Conservation (phyloP, 2,888 invertebrate species). For the Anoplius nigerrimus region DNA sequence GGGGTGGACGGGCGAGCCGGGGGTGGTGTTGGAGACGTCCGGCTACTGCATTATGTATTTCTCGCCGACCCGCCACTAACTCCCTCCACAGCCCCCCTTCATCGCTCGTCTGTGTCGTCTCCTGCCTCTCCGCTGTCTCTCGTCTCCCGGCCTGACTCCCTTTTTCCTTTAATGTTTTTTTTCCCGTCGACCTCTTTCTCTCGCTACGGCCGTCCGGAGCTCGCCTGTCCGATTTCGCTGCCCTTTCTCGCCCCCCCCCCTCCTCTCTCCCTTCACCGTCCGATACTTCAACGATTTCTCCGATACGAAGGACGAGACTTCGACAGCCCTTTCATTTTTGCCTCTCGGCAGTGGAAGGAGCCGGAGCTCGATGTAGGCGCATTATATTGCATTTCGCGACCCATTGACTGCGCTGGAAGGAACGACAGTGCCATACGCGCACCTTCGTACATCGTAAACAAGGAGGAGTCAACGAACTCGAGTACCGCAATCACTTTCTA, state of each 20-base stretch:
- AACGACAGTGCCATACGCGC: not conserved
- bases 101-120: conserved; percentile 43
- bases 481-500: too few species aligned
- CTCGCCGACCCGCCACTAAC: conserved; percentile 64
- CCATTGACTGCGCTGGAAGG: not conserved
- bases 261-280: conserved; percentile 27
- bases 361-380: too few species aligned
- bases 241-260: conserved; percentile 37
- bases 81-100: conserved; percentile 51
- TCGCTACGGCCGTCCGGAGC: conserved; percentile 15
- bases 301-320: too few species aligned
- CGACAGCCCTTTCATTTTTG: too few species aligned
- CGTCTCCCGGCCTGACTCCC: not conserved
- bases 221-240: conserved; percentile 24
- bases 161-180: conserved; percentile 1
- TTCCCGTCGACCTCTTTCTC: conserved; percentile 9
- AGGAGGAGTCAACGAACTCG: too few species aligned
- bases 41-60: conserved; percentile 76
- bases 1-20: conserved; percentile 61
- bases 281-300: not conserved
- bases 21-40: conserved; percentile 75
- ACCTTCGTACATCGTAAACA: too few species aligned
- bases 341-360: too few species aligned
- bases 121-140: conserved; percentile 45
- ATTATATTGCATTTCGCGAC: too few species aligned